Base-by-base conservation (phyloP, 1,140 invertebrate genomes). In the Rhizoglyphus robini region DNA sequence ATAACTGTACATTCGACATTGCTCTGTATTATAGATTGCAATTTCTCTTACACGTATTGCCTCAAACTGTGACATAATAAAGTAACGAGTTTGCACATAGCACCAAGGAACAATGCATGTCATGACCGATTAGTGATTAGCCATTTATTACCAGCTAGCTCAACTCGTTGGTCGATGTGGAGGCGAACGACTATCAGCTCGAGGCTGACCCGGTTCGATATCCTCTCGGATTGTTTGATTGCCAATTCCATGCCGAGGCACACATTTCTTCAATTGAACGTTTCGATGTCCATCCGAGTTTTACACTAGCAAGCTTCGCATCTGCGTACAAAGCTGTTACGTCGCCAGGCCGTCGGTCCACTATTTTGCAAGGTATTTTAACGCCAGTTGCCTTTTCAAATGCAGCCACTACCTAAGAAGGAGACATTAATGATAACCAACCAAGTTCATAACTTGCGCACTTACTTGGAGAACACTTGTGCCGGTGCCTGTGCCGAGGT, bases 401-500 rank as follows among this genome's bases (percentile, higher is more conserved):
- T 0, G 88, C 87, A 59, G 82, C 76, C 11, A 95, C 81, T 32
- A 68, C 8, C 63, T 61, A 59, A 38, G 18, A 29, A 13, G 13
- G 48, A 11, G 20, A 49, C 18, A 49, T 20, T 49, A 20, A 11
- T 20, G 13, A 51, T 51, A 20, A 23, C 13, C 2, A 51, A 46
- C 23, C n/a, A 41, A 41, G 18, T 41, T 41, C 18, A 41, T 41
- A n/a, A n/a, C n/a, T n/a, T n/a, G n/a, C n/a, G n/a, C n/a, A 38
- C 8, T 2, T 41, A 38, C 59, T n/a, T 66, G 30, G 20, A 96
- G 75, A 0, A 98, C 95, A 0, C 91, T 94, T 74, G 88, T 87
- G 0, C 96, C 95, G 25, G 83, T 82, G 1, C 96, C 95, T 4
- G 93, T 96, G n/a, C 96, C 96, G 65, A 99, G 79, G 80, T 99